A percentile compares a stretch with the other conserved stretches of the same genome.
These are phyloP conservation scores for Drosophila infuscata DNA, from an alignment of 2,888 invertebrate genomes.

Conservation along the genomic window DNA sequence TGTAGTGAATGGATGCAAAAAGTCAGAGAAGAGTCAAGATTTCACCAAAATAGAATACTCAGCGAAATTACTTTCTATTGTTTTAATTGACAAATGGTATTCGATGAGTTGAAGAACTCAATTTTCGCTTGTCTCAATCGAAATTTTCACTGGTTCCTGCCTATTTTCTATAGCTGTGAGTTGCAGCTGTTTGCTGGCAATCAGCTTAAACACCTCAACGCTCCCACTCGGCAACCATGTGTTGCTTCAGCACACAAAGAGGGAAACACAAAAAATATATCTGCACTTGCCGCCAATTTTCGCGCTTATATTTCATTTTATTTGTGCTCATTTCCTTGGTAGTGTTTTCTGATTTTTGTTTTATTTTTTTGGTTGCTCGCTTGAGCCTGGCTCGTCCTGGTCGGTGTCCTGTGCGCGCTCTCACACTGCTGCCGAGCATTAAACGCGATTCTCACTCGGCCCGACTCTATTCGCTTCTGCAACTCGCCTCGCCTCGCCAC, in stretches of 20 bases:
- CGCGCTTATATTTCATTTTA: conserved; percentile 46
- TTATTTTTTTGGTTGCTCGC: conserved; percentile 30
- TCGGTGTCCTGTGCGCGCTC: conserved; percentile 50
- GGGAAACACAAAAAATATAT: conserved; percentile 16
- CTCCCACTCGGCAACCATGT: conserved; percentile 59
- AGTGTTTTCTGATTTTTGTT: conserved; percentile 16
- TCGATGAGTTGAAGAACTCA: neutral
- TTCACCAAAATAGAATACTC: neutral
- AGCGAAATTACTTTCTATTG: neutral
- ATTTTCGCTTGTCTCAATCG: neutral
- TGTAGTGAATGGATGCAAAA: conserved; percentile 11
- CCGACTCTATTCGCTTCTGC: conserved; percentile 22
- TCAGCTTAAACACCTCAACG: conserved; percentile 68
- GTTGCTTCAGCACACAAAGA: conserved; percentile 52
- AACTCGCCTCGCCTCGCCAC: neutral
- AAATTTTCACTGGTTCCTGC: neutral
- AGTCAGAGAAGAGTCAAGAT: neutral
- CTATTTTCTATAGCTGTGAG: neutral
- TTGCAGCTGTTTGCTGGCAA: conserved; percentile 33
- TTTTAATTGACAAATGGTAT: neutral
- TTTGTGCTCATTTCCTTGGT: conserved; percentile 54
- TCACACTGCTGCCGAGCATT: conserved; percentile 39
- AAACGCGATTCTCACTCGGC: conserved; percentile 33
- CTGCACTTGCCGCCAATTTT: conserved; percentile 38
- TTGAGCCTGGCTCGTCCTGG: conserved; percentile 17